Base-by-base conservation (phyloP, 2,888 invertebrate genomes). In the Mythimna ferrago region DNA sequence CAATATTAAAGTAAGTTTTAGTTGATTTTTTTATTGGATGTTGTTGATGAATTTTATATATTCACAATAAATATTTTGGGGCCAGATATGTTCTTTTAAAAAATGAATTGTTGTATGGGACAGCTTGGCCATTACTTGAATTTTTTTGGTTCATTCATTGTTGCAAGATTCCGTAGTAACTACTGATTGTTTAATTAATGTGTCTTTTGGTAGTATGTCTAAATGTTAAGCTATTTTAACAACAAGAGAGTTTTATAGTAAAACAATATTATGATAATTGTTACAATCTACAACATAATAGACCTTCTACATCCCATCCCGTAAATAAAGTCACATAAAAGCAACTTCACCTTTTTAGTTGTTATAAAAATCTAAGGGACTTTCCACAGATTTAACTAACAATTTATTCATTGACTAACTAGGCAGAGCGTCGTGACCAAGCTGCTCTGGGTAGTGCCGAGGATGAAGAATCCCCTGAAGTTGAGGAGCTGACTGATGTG, bases 351-450 rank as follows among this genome's bases (percentile, higher is more conserved):
- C 14, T 41, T 35, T 44, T 51, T 69, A 69, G 70, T 82, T 66
- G 58, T 78, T 57, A 63, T 82, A 73, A 65, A 71, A 78, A 66
- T 57, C n/a, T 53, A 53, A 60, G 38, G 71, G 73, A 71, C 41
- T 58, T 73, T 81, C 57, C 66, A 80, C 80, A 83, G 72, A 70
- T 69, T 64, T 73, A 14, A 76, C 68, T 63, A 65, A 75, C 75
- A 71, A 21, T 74, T 76, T 65, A 70, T 64, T 69, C 66, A 68
- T 73, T 78, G 21, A 72, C 81, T 80, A 83, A 57, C 80, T 81
- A 93, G 94, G 92, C 93, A 70, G 96, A 96, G 84, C 93, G 89
- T 61, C 94, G 92, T 73, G 95, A 96, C 74, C 93, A 94, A 78
- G 94, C 88, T 44, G 90, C 91, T 11, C 81, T 92, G 35, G 90